Evolutionary conservation across 2,113 vertebrate species (phyloP).

Genomic region (Stegastes partitus): DNA sequence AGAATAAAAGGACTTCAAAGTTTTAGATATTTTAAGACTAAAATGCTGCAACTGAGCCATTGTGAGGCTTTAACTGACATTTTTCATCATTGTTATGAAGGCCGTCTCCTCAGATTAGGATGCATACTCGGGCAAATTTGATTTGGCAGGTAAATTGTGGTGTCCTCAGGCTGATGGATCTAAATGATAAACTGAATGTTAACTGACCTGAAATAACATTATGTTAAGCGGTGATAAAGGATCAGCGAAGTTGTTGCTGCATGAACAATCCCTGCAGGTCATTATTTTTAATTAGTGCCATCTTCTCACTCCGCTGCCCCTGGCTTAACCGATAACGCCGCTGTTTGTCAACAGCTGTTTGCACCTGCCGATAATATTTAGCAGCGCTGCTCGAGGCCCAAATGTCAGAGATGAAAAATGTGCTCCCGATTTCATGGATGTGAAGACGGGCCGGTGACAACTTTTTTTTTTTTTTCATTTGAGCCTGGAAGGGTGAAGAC

Average conservation of each 20-base stretch:
- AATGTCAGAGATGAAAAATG: constrained; percentile 28
- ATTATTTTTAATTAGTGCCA: constrained; percentile 46
- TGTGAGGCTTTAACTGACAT: neutral
- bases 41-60: neutral
- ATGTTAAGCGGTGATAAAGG: constrained; percentile 6
- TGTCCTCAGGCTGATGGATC: constrained; percentile 12
- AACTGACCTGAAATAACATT: constrained; percentile 16
- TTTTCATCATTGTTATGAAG: neutral
- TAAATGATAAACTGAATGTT: constrained; percentile 21
- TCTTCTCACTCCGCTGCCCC: constrained; percentile 31
- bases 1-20: neutral
- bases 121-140: neutral
- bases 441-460: neutral
- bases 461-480: constrained; percentile 12
- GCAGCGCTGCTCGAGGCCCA: neutral
- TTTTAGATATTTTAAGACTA: neutral
- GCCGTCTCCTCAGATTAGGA: neutral
- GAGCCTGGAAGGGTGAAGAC: neutral
- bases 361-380: constrained; percentile 36
- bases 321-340: constrained; percentile 4
- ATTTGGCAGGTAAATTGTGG: neutral
- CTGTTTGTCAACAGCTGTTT: constrained; percentile 26
- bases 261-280: constrained; percentile 5
- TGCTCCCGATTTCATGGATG: constrained; percentile 7
- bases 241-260: neutral